phyloP scores from a whole-genome alignment of 2,797 vertebrate genomes.

The Hippoglossus hippoglossus region DNA sequence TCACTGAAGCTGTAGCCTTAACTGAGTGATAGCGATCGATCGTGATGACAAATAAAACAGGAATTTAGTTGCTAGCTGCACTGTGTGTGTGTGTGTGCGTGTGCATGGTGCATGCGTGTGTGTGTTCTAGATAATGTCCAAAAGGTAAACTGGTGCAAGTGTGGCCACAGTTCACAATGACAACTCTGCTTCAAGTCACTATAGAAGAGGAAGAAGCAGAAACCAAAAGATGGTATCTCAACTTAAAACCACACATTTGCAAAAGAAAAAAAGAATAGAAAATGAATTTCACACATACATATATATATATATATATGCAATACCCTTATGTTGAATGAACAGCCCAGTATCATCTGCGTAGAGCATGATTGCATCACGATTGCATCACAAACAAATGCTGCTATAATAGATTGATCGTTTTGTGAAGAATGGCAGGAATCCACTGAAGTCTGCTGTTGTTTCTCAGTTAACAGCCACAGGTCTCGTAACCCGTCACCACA shows the following conservation, averaged over 20 bases:
- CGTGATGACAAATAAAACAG: conserved; percentile 49
- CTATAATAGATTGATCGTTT: background rate
- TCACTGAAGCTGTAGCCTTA: conserved; percentile 39
- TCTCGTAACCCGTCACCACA: conserved; percentile 20
- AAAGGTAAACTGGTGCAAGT: conserved; percentile 30
- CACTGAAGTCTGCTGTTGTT: conserved; percentile 15
- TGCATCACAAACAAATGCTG: no score
- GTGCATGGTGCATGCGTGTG: conserved; percentile 1
- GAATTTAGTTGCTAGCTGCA: conserved; percentile 33
- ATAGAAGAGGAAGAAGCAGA: background rate
- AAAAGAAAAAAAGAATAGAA: no score
- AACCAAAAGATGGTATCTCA: conserved; percentile 1
- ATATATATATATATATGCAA: no score
- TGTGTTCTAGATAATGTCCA: conserved; percentile 41
- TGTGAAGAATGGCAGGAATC: background rate
- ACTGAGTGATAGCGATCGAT: conserved; percentile 38
- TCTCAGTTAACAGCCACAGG: conserved; percentile 9
- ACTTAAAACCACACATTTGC: no score
- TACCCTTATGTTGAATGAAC: no score
- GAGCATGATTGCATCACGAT: no score
- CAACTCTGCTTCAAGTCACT: background rate
- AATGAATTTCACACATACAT: no score
- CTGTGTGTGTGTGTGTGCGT: background rate
- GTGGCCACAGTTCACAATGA: conserved; percentile 1
- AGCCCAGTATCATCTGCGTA: no score